A percentile compares a stretch with the other conserved stretches of the same genome.
Conservation (phyloP, 2,888 invertebrate genomes). For the Drosophila bunnanda region DNA sequence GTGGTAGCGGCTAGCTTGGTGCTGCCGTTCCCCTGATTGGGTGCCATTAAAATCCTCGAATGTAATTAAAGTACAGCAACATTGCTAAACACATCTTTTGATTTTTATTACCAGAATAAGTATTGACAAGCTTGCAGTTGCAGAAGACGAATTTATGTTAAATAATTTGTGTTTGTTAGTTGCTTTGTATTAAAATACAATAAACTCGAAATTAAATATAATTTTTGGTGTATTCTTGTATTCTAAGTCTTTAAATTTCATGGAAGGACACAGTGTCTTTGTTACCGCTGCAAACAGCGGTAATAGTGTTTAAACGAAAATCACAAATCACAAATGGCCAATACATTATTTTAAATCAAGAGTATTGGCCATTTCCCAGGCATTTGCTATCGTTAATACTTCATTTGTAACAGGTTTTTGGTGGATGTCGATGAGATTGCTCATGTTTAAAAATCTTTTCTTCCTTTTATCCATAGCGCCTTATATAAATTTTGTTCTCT, state of each 20-base stretch:
- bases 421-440: slow-evolving; percentile 5
- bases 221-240: background rate
- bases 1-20: background rate
- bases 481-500: background rate
- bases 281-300: background rate
- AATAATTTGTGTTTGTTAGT: background rate
- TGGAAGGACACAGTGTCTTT: background rate
- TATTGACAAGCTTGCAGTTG: slow-evolving; percentile 12
- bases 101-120: slow-evolving; percentile 2
- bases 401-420: background rate
- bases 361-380: background rate
- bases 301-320: background rate
- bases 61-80: background rate
- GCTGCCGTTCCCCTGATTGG: slow-evolving; percentile 14
- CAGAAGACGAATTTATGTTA: background rate
- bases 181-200: slow-evolving; percentile 1
- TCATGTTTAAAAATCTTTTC: background rate
- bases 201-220: background rate
- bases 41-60: slow-evolving; percentile 52
- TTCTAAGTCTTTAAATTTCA: background rate
- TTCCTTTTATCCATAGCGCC: background rate
- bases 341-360: background rate
- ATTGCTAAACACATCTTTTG: background rate
- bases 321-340: background rate
- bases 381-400: background rate